Evolutionary conservation across 53 echinoderm and acorn worm genomes (phyloP), one percentile per base, ranked within the genome.

Genomic region (Zoroaster sp.): DNA sequence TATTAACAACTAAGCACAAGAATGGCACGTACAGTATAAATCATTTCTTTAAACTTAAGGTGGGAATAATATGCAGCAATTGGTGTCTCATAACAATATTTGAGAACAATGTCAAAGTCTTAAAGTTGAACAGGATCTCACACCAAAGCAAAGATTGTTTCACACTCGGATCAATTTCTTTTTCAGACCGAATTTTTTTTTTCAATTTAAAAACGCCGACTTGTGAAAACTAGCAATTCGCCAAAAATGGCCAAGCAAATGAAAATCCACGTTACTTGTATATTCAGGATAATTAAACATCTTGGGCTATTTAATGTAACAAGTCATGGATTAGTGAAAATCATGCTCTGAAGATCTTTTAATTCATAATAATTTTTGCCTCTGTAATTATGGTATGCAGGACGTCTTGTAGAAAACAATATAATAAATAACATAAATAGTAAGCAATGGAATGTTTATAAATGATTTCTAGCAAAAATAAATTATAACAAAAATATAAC

Each of bases 1-100:
- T 74, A 74, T 74, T 44, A 74, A 80, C 80, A 81, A 66, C 81
- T 66, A 81, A 81, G 81, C 81, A 66, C 81, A 81, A 15, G 43
- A 41, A 18, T 41, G 63, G 67, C 67, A 28, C 28, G 74, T 76
- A 41, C 37, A 81, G 18, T 76, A 59, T 52, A 44, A 78, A 70
- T 35, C 14, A 70, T 32, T 36, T 70, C 36, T 70, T 37, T 36
- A 37, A 37, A 21, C 21, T 21, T 28, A 11, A 41, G 43, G 43
- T 74, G 40, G n/a, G 40, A 15, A 20, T n/a, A 40, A 20, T 40
- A 13, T 13, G 74, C 40, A 41, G 40, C 74, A 20, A 30, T 41
- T 21, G 41, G 43, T 73, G 25, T n/a, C 41, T n/a, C 10, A 21
- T n/a, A 7, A 25, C 41, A 59, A 25, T 10, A 59, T n/a, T n/a